Evolutionary conservation across 2,888 invertebrate genomes (phyloP).

Genomic region (Macroteleia sp.): DNA sequence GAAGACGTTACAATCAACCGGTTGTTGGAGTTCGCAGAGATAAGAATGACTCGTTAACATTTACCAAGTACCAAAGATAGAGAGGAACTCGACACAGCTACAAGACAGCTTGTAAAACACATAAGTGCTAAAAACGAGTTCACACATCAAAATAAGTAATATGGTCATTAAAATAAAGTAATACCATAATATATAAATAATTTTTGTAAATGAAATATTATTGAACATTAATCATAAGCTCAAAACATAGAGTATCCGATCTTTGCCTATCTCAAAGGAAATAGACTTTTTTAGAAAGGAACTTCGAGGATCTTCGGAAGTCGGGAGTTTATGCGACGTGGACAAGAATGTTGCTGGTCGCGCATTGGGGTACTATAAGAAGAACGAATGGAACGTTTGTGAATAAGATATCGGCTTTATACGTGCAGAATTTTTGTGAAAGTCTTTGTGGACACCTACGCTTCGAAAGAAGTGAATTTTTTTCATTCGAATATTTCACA

Average conservation of each 20-base stretch:
- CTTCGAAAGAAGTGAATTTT: conserved; percentile 39
- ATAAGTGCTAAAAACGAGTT: conserved; percentile 33
- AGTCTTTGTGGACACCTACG: conserved; percentile 62
- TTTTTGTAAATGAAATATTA: too few species aligned
- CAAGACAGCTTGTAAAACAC: conserved; percentile 27
- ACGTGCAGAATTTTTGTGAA: conserved; percentile 66
- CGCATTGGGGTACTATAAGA: conserved; percentile 75
- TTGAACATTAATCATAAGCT: too few species aligned
- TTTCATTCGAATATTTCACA: conserved; percentile 41
- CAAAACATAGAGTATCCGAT: too few species aligned
- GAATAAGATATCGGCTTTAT: conserved; percentile 83
- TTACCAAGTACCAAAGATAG: conserved; percentile 20
- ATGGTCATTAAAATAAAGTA: too few species aligned
- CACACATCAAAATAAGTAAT: neutral
- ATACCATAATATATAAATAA: too few species aligned
- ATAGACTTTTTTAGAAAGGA: conserved; percentile 43
- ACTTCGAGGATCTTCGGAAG: conserved; percentile 68
- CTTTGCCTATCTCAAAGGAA: conserved; percentile 35
- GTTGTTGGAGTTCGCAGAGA: conserved; percentile 42
- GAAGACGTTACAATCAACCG: conserved; percentile 47
- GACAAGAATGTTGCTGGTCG: conserved; percentile 79
- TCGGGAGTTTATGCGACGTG: conserved; percentile 78
- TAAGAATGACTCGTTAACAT: conserved; percentile 49
- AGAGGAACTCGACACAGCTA: conserved; percentile 15
- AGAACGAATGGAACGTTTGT: conserved; percentile 81